Conservation (phyloP, 2,888 invertebrate species). For the Galerucella nymphaeae region DNA sequence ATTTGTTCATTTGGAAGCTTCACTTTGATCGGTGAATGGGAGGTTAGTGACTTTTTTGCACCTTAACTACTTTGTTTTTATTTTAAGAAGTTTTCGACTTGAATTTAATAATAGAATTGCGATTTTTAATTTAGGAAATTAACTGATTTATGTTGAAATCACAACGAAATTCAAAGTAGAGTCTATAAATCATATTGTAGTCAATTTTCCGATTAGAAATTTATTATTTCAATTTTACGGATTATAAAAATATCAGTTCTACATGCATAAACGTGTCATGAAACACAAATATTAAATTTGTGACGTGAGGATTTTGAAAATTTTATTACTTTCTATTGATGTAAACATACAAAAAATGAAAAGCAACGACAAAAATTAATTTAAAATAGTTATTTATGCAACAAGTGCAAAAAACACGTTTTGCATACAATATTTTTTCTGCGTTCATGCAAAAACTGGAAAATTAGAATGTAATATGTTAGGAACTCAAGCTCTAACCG, state of each 20-base stretch:
- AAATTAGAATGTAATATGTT: too few species aligned
- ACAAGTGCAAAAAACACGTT: too few species aligned
- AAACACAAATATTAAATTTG: constrained; percentile 5
- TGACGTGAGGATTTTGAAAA: not conserved
- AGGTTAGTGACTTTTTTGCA: too few species aligned
- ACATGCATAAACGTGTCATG: not conserved
- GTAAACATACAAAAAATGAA: not conserved
- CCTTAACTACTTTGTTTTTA: too few species aligned
- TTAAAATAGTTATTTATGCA: too few species aligned
- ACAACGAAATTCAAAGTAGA: not conserved
- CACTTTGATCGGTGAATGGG: too few species aligned
- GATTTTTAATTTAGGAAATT: not conserved
- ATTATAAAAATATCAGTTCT: not conserved
- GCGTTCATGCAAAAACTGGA: too few species aligned
- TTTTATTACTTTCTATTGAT: not conserved
- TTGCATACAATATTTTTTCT: too few species aligned
- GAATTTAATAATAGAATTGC: not conserved
- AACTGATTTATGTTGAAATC: not conserved
- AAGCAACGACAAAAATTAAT: too few species aligned
- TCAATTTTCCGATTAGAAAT: not conserved
- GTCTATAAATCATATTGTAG: not conserved
- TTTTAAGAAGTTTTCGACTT: too few species aligned
- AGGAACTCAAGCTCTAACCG: too few species aligned
- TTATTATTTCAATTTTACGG: constrained; percentile 2
- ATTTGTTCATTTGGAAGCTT: too few species aligned